Evolutionary conservation across 2,113 vertebrate genomes (phyloP).

Genomic region (Scomber scombrus): DNA sequence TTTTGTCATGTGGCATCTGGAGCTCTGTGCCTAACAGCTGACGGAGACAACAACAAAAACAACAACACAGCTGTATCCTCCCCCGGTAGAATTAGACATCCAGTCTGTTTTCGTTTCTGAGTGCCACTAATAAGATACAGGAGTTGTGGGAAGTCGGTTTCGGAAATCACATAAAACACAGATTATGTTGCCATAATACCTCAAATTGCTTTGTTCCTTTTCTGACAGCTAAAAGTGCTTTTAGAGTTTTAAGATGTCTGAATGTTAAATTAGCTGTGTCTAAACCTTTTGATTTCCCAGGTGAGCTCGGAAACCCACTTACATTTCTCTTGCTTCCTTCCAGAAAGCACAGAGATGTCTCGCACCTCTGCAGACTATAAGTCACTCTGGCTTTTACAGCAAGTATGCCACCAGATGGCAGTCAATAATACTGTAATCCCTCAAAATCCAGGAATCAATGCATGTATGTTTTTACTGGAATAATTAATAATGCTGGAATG

Average conservation of each 20-base stretch:
- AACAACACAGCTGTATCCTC: conserved; percentile 33
- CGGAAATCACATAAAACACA: conserved; percentile 23
- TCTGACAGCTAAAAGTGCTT: neutral
- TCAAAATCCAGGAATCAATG: conserved; percentile 39
- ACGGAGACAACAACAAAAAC: conserved; percentile 11
- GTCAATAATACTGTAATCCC: conserved; percentile 49
- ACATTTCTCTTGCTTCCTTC: conserved; percentile 31
- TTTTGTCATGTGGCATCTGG: conserved; percentile 37
- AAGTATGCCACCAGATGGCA: conserved; percentile 64
- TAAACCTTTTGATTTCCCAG: conserved; percentile 44
- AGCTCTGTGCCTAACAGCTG: conserved; percentile 13
- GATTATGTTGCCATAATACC: neutral
- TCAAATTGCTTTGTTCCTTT: neutral
- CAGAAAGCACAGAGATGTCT: conserved; percentile 5
- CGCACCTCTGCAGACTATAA: neutral
- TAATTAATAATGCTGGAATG: conserved; percentile 7
- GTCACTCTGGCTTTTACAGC: conserved; percentile 3
- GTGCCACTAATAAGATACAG: conserved; percentile 16
- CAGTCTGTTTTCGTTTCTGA: neutral
- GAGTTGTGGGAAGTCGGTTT: neutral
- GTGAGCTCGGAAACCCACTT: conserved; percentile 25
- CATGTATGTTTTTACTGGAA: conserved; percentile 16
- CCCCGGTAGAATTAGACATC: neutral
- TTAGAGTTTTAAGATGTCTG: conserved; percentile 11
- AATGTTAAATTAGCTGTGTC: conserved; percentile 9